Evolutionary conservation across 2,797 vertebrate genomes (phyloP), one percentile per base, ranked within the genome.

Genomic region (Triplophysa bombifrons): DNA sequence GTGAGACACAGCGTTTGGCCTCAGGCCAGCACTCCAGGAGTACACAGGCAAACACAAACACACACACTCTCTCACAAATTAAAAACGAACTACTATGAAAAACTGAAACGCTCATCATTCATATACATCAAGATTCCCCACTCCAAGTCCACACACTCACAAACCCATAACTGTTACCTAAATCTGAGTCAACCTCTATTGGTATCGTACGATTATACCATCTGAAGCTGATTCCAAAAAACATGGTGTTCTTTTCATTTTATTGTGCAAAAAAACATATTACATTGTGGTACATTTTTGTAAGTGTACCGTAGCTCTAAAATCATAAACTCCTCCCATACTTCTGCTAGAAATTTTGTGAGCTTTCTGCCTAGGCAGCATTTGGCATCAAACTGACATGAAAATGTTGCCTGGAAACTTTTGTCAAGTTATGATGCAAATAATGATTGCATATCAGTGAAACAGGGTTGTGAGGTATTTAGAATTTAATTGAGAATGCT

Each of bases 1-100:
- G 94, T 94, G 94, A 96, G 95, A 95, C 95, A 95, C 95, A 96
- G 94, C 95, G 95, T 95, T 96, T 95, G 95, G 95, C 95, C 94
- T 96, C 94, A 94, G 95, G 95, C 95, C 94, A 94, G 94, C 93
- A 94, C 94, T 85, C 81, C 81, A 86, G 82, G 74, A 83, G 80
- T 27, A 78, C 53, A 72, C 82, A 82, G 61, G 74, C 68, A 81
- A 80, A 78, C 75, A 79, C 63, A 76, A 74, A 80, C 63, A 69
- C 68, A 80, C 61, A 69, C 68, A 22, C 75, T 48, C 83, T 64
- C 60, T 82, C 30, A 63, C 65, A 77, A 72, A 71, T 65, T 75
- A 68, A 72, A 74, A 69, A 80, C 22, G 7, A 64, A 53, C 61
- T 55, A 69, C 83, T 80, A 67, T 80, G 48, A 83, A 78, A 27